A percentile compares a stretch with the other conserved stretches of the same genome.
Evolutionary conservation across 2,797 vertebrate genomes (phyloP).

Genomic region (Intellagama lesueurii): DNA sequence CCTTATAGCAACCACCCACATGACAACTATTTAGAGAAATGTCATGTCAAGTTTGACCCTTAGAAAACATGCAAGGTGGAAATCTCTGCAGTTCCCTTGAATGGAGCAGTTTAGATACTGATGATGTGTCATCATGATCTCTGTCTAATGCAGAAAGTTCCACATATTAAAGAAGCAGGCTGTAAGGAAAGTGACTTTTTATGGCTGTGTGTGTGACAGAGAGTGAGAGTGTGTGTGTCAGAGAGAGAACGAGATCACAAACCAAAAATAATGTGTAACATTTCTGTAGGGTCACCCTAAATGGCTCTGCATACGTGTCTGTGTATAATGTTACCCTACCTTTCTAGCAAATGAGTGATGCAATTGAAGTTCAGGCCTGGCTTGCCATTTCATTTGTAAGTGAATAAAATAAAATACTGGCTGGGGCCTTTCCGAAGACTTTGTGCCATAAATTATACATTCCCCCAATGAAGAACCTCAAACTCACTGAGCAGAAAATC

Average conservation of each 20-base stretch:
- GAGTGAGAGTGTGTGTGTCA: not conserved
- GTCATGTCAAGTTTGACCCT: too few relatives aligned
- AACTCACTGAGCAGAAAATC: constrained; percentile 27
- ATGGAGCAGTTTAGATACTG: not conserved
- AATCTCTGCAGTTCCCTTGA: too few relatives aligned
- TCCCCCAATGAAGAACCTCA: constrained; percentile 7
- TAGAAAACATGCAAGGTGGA: too few relatives aligned
- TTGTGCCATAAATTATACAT: constrained; percentile 19
- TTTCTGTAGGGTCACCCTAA: not conserved
- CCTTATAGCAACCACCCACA: too few relatives aligned
- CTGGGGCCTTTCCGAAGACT: not conserved
- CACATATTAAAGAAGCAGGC: not conserved
- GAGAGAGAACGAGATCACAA: too few relatives aligned
- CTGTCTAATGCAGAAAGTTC: not conserved
- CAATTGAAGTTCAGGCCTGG: not conserved
- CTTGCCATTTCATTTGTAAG: not conserved
- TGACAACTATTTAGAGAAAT: too few relatives aligned
- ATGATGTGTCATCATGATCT: not conserved
- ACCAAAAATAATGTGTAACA: not conserved
- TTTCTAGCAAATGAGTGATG: too few relatives aligned
- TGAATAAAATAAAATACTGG: too few relatives aligned
- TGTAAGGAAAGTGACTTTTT: not conserved
- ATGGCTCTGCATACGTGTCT: not conserved
- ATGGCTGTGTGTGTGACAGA: not conserved
- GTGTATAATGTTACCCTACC: not conserved